Conservation (phyloP, 2,888 invertebrate species). For the Ochropacha duplaris region DNA sequence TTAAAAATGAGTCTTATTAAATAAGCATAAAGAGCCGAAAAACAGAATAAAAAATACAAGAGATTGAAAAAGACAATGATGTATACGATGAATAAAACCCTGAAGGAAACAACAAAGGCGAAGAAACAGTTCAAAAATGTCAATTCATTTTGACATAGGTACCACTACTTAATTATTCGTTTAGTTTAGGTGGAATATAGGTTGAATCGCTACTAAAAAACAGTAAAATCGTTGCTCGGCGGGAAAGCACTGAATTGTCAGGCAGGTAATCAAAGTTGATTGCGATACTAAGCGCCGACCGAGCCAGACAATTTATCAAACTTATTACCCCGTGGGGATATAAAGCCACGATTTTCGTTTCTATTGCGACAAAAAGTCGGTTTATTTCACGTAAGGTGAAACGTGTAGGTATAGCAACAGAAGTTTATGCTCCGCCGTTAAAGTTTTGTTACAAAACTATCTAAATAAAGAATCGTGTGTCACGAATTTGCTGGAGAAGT, state of each 20-base stretch:
- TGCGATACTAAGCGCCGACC: constrained; percentile 8
- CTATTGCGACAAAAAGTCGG: constrained; percentile 12
- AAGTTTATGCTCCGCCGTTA: neutral
- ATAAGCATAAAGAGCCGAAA: too few species aligned
- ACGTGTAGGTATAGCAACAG: neutral
- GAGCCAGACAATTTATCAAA: constrained; percentile 17
- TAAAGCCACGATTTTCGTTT: constrained; percentile 14
- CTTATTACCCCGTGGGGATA: constrained; percentile 16
- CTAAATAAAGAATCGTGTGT: too few species aligned
- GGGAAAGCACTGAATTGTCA: constrained; percentile 9
- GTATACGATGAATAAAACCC: too few species aligned
- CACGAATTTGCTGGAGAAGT: too few species aligned
- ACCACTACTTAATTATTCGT: too few species aligned
- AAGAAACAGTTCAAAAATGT: too few species aligned
- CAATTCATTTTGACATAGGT: too few species aligned
- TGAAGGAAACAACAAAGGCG: too few species aligned
- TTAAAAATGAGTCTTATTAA: too few species aligned
- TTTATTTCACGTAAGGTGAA: constrained; percentile 7
- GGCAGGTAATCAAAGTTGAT: constrained; percentile 16
- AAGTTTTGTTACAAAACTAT: neutral
- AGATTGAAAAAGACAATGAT: too few species aligned
- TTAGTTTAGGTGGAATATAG: neutral
- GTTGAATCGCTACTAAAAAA: neutral
- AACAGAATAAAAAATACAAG: too few species aligned
- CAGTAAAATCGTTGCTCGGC: neutral